A percentile compares a stretch with the other conserved stretches of the same genome.
phyloP scores from a whole-genome alignment of 2,888 invertebrate genomes.

The Drosophila gaucha region DNA sequence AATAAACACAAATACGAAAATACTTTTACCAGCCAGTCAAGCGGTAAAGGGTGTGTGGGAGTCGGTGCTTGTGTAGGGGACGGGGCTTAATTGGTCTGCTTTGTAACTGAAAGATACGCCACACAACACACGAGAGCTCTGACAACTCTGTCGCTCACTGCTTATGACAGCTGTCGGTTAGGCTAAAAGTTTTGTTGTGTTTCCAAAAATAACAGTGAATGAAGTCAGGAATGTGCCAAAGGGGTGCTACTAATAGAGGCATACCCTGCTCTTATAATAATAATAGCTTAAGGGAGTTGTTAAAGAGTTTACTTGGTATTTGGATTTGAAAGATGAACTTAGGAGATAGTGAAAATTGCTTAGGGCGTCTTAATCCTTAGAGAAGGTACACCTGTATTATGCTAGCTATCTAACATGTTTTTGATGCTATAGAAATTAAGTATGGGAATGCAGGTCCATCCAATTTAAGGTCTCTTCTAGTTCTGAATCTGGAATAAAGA shows the following conservation, averaged over 20 bases:
- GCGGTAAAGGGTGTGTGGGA: conserved; percentile 24
- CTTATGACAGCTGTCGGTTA: conserved; percentile 68
- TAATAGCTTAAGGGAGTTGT: neutral
- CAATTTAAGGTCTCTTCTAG: no score
- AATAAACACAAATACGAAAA: conserved; percentile 75
- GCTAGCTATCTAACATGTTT: no score
- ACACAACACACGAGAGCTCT: conserved; percentile 27
- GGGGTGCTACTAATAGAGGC: neutral
- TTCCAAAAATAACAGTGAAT: conserved; percentile 7
- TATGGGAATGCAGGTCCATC: no score
- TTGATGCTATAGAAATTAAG: no score
- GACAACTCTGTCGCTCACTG: conserved; percentile 67
- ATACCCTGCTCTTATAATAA: conserved; percentile 6
- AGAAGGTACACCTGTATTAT: no score
- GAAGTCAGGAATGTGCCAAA: neutral
- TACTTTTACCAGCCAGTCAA: conserved; percentile 55
- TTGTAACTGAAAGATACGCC: conserved; percentile 63
- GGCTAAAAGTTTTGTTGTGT: conserved; percentile 59
- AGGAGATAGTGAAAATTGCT: neutral
- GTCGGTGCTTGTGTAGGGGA: neutral
- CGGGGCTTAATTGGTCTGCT: conserved; percentile 69
- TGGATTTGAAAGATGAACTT: neutral
- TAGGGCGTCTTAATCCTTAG: no score
- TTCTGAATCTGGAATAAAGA: no score
- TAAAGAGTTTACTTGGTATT: no score